These are phyloP conservation scores for Haliclona indistincta DNA, from an alignment of 37 sponge, comb jelly and placozoan species.

Conservation along the genomic window DNA sequence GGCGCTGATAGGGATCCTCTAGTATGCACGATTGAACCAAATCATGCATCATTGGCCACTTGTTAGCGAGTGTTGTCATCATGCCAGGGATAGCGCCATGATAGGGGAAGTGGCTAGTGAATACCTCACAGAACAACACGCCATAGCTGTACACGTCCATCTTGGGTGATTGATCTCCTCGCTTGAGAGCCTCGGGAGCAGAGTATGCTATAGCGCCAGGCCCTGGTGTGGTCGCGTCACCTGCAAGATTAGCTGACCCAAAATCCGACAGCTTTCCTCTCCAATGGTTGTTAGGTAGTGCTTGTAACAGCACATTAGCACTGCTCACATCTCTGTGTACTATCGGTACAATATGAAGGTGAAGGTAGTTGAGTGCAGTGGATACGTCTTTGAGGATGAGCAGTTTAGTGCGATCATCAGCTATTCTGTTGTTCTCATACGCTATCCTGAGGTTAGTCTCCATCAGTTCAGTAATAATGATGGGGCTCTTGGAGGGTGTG, in stretches of 20 bases:
- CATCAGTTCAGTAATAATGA: conserved; percentile 61
- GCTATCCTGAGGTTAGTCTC: conserved; percentile 52
- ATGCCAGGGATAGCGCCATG: neutral
- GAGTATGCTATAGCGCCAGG: conserved; percentile 56
- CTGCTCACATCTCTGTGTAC: too few species aligned
- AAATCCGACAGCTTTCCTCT: conserved; percentile 65
- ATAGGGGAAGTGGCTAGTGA: neutral
- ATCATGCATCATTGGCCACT: neutral
- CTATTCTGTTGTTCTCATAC: conserved; percentile 18
- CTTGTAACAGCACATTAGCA: too few species aligned
- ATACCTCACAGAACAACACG: conserved; percentile 43
- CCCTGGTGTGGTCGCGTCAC: conserved; percentile 14
- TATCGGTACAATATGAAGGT: too few species aligned
- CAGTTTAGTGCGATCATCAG: conserved; percentile 22
- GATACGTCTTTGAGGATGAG: conserved; percentile 49
- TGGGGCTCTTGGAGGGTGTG: conserved; percentile 6
- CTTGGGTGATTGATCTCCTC: conserved; percentile 36
- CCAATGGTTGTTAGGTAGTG: conserved; percentile 35
- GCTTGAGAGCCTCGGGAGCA: conserved; percentile 54
- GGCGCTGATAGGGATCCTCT: neutral
- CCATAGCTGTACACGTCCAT: conserved; percentile 69
- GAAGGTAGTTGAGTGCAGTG: too few species aligned
- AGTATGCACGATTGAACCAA: neutral
- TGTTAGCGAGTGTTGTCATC: neutral
- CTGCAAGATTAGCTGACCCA: conserved; percentile 54